Evolutionary conservation across 2,113 vertebrate species (phyloP), one percentile per base, ranked within the genome.

Genomic region (Ceuthmochares aereus): DNA sequence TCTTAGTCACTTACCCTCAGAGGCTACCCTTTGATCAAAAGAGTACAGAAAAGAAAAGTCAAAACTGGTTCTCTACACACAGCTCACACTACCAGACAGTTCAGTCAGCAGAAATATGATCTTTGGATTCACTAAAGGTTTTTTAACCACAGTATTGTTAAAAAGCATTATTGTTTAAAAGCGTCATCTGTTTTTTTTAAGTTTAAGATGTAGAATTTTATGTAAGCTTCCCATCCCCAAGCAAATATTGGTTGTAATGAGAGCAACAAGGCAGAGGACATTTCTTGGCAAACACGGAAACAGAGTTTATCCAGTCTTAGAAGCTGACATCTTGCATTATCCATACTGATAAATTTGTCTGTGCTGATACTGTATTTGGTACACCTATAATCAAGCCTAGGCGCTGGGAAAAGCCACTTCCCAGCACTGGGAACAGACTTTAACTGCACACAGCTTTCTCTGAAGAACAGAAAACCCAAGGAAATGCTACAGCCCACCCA

Each of bases 1-100:
- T 98, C 98, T 98, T 98, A 98, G 98, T 98, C 98, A 98, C 98
- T 98, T 98, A 98, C 98, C 98, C 98, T 98, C 98, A 98, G 98
- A 98, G 98, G 98, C 98, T 98, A 98, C 98, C 98, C 98, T 98
- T 98, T 96, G 98, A 98, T 98, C 96, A 98, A 98, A 98, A 98
- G 98, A 98, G 98, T 98, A 98, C 98, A 98, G 98, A 98, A 98
- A 98, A 98, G 97, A 98, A 97, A 98, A 98, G 98, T 98, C 98
- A 98, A 98, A 98, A 98, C 80, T 95, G 98, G 98, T 98, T 98
- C 98, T 98, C 98, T 91, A 88, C 84, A 98, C 97, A 93, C 84
- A 97, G 37, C 9, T 97, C 96, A 98, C 95, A 98, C 97, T 98
- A 98, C 98, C 98, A 98, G 98, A 98, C 98, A 98, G 97, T 97